Conservation (phyloP, 1,140 invertebrate genomes). For the Caenorhabditis brenneri region DNA sequence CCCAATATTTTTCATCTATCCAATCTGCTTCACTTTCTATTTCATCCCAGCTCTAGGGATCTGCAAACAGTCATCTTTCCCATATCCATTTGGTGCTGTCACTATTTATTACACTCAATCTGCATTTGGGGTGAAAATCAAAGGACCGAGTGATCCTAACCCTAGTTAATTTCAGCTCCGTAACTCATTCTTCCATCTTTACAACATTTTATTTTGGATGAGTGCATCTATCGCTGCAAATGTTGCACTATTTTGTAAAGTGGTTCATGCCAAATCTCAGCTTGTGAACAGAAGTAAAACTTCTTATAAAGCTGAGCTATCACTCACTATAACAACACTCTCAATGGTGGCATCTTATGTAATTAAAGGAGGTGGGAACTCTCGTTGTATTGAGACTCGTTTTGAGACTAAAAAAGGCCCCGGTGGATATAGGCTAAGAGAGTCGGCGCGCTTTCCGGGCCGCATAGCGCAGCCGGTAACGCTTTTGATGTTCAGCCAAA, state of each 20-base stretch:
- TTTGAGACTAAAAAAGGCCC: too few species aligned
- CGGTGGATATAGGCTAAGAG: too few species aligned
- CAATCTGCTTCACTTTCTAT: constrained; percentile 5
- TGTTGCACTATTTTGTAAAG: not conserved
- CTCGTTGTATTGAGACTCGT: too few species aligned
- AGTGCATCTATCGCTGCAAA: not conserved
- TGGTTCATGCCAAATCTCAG: not conserved
- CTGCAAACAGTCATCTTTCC: not conserved
- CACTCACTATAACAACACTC: not conserved
- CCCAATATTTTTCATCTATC: not conserved
- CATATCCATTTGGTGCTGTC: constrained; percentile 1
- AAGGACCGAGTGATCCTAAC: not conserved
- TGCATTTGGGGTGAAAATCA: not conserved
- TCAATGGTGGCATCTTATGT: not conserved
- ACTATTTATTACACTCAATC: not conserved
- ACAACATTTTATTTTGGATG: not conserved
- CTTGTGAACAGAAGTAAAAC: not conserved
- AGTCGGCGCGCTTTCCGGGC: too few species aligned
- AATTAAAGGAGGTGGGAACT: too few species aligned
- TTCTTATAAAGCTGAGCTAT: not conserved
- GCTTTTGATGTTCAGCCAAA: too few species aligned
- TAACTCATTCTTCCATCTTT: not conserved
- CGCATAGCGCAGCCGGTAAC: too few species aligned
- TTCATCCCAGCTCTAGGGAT: constrained; percentile 8
- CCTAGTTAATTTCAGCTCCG: not conserved